A percentile compares a stretch with the other conserved stretches of the same genome.
Evolutionary conservation across 2,888 invertebrate species (phyloP).

Genomic region (Cheilosia urbana): DNA sequence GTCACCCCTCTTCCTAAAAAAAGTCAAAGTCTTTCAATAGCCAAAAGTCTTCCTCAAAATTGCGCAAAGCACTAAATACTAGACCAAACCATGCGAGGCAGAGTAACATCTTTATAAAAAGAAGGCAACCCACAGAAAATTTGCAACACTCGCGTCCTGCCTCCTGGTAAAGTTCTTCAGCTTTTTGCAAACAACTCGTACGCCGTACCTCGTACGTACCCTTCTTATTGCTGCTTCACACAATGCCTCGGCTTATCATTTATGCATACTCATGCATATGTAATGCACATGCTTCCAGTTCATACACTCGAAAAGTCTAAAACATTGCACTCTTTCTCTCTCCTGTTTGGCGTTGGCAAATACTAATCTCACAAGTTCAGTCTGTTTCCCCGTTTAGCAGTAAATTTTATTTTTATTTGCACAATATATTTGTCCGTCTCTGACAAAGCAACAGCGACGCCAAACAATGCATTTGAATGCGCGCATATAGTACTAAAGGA

Average conservation of each 20-base stretch:
- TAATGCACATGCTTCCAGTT: neutral
- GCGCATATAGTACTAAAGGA: conserved; percentile 43
- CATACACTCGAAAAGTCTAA: conserved; percentile 14
- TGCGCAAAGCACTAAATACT: neutral
- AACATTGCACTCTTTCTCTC: conserved; percentile 25
- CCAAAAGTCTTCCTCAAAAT: neutral
- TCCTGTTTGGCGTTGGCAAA: conserved; percentile 64
- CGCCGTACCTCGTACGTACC: conserved; percentile 3
- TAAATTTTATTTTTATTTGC: conserved; percentile 65
- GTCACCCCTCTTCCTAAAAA: too few species aligned
- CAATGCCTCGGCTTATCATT: conserved; percentile 39
- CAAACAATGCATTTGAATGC: conserved; percentile 65
- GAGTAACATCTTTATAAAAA: neutral
- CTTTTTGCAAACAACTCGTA: conserved; percentile 21
- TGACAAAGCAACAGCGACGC: conserved; percentile 40
- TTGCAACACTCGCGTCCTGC: neutral
- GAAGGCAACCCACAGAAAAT: neutral
- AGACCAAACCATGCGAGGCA: neutral
- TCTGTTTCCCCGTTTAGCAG: conserved; percentile 57
- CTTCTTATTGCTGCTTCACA: conserved; percentile 1
- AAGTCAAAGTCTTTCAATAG: too few species aligned
- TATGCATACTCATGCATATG: conserved; percentile 51
- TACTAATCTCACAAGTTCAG: conserved; percentile 69
- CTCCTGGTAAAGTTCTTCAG: neutral
- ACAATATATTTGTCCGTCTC: conserved; percentile 60